Conservation (phyloP, 1,140 invertebrate genomes). For the silkworm (Bombyx mori) region ASM3026992v2 NC_085119.1:9043501-9044000, state of each 20-base stretch:
- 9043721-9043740: too few species aligned
- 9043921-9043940: background rate
- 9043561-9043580: too few species aligned
- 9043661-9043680: too few species aligned
- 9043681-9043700: too few species aligned
- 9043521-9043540: too few species aligned
- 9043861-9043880: slow-evolving; percentile 94
- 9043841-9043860: slow-evolving; percentile 99
- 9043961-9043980: slow-evolving; percentile 99
- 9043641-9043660: too few species aligned
- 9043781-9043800: background rate
- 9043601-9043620: background rate
- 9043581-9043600: slow-evolving; percentile 2
- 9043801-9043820: background rate
- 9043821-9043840: slow-evolving; percentile 64
- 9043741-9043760: too few species aligned
- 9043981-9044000: slow-evolving; percentile 99
- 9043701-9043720: too few species aligned
- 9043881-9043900: slow-evolving; percentile 95
- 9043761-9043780: too few species aligned
- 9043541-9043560: too few species aligned
- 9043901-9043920: slow-evolving; percentile 1
- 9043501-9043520: too few species aligned
- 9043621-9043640: too few species aligned
- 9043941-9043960: slow-evolving; percentile 5